phyloP scores from a whole-genome alignment of 1,140 invertebrate species.

The Cepaea nemoralis region DNA sequence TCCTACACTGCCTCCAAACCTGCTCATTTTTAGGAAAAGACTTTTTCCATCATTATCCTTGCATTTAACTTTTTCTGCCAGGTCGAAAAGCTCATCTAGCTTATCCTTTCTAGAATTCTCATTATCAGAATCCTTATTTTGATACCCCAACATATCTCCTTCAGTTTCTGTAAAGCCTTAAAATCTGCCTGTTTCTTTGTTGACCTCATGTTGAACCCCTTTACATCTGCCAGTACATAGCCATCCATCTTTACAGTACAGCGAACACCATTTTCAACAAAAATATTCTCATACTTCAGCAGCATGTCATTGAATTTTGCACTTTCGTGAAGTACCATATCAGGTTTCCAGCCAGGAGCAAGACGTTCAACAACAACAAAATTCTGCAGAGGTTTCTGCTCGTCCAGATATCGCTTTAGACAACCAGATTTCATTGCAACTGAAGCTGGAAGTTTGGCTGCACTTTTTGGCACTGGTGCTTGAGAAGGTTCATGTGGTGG shows the following conservation, averaged over 20 bases:
- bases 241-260: constrained; percentile 57
- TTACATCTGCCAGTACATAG: constrained; percentile 45
- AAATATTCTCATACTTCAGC: constrained; percentile 54
- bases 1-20: constrained; percentile 83
- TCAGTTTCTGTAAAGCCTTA: constrained; percentile 52
- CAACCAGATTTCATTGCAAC: constrained; percentile 3
- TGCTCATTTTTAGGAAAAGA: constrained; percentile 85
- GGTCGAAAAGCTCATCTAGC: constrained; percentile 73
- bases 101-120: constrained; percentile 57
- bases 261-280: constrained; percentile 11
- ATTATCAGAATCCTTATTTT: constrained; percentile 72
- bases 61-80: constrained; percentile 61
- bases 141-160: constrained; percentile 60
- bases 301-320: constrained; percentile 55
- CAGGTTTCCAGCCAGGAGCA: constrained; percentile 32
- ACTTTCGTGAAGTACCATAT: constrained; percentile 47
- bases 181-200: constrained; percentile 52
- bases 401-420: constrained; percentile 4
- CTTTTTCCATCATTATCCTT: constrained; percentile 78
- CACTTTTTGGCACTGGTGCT: neutral
- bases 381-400: constrained; percentile 40
- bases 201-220: constrained; percentile 42
- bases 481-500: constrained; percentile 17
- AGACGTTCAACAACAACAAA: constrained; percentile 50
- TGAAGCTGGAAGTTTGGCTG: neutral